Evolutionary conservation across 2,797 vertebrate genomes (phyloP).

Genomic region (Halcyon smyrnensis): DNA sequence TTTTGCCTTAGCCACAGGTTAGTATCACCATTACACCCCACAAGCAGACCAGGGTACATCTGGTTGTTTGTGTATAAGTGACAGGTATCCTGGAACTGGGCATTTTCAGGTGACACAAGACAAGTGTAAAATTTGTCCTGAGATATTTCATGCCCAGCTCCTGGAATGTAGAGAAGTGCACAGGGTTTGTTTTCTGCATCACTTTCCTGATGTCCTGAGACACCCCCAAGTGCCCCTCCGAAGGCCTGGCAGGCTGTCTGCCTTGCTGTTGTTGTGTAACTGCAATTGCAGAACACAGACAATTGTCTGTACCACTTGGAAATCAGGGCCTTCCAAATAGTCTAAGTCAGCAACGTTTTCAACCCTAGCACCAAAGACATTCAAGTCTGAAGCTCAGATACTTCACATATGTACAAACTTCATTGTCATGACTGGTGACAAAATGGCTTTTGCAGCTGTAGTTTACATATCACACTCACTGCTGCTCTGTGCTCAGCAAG

Average conservation of each 20-base stretch:
- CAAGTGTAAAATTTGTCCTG: neutral
- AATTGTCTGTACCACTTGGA: constrained; percentile 49
- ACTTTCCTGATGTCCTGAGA: constrained; percentile 11
- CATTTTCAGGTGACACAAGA: neutral
- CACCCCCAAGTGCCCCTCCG: neutral
- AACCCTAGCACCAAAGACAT: neutral
- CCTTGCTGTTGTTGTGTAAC: constrained; percentile 31
- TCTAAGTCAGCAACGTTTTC: constrained; percentile 48
- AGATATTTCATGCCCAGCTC: neutral
- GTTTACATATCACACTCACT: neutral
- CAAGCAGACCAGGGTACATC: neutral
- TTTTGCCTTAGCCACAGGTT: neutral
- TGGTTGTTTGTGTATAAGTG: neutral
- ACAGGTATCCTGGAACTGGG: neutral
- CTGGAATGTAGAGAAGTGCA: neutral
- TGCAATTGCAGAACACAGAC: constrained; percentile 53
- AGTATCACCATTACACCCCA: neutral
- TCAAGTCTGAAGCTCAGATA: neutral
- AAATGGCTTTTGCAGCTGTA: neutral
- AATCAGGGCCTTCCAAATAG: constrained; percentile 19
- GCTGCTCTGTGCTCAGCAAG: neutral
- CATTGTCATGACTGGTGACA: neutral
- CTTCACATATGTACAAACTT: neutral
- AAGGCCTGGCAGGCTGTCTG: constrained; percentile 2
- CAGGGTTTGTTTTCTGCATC: neutral